Evolutionary conservation across 2,797 vertebrate species (phyloP).

Genomic region (Anolis apletophallus): DNA sequence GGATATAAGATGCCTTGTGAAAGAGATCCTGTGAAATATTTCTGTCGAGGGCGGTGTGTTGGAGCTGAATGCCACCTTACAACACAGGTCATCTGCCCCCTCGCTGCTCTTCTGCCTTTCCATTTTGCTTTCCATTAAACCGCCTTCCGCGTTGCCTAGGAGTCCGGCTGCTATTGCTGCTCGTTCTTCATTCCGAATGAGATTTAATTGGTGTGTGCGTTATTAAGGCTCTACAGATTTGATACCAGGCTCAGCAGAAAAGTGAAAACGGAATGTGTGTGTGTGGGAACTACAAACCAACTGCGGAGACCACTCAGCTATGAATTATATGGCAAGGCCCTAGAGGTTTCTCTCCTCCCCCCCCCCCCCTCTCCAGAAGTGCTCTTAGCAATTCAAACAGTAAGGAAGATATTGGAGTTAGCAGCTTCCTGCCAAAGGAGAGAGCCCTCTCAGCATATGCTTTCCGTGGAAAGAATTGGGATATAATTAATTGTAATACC

Average conservation of each 20-base stretch:
- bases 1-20: neutral
- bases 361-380: conserved; percentile 1
- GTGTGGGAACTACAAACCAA: neutral
- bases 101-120: neutral
- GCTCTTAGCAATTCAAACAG: neutral
- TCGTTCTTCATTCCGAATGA: neutral
- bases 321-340: neutral
- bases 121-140: neutral
- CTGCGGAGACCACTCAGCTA: fast-evolving
- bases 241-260: neutral
- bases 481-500: too few relatives aligned
- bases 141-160: conserved; percentile 13
- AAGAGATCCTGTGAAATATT: neutral
- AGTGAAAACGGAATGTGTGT: neutral
- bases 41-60: neutral
- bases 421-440: neutral
- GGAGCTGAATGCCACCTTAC: neutral
- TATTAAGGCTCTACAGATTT: neutral
- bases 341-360: neutral
- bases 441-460: too few relatives aligned
- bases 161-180: neutral
- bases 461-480: too few relatives aligned
- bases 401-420: neutral
- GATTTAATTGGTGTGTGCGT: conserved; percentile 12
- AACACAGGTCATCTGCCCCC: neutral